Conservation (phyloP, 2,113 vertebrate genomes). For the Phalacrocorax pelagicus region DNA sequence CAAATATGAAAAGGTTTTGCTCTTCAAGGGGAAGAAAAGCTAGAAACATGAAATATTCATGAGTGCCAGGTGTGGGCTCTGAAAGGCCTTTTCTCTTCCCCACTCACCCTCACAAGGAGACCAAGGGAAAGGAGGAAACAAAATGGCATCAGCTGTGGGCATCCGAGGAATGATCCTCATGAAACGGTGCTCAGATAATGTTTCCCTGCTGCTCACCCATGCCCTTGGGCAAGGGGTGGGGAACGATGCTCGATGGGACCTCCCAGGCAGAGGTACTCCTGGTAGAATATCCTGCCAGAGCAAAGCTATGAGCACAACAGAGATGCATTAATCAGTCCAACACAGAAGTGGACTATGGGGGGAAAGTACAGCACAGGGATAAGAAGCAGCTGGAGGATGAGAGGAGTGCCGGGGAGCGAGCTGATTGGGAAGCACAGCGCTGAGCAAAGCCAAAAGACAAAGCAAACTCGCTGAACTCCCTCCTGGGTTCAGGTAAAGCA, state of each 20-base stretch:
- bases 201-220: background rate
- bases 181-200: background rate
- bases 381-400: background rate
- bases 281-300: background rate
- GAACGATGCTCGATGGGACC: background rate
- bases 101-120: background rate
- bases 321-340: fast-evolving
- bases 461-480: background rate
- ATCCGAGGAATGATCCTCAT: background rate
- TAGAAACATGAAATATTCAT: conserved; percentile 60
- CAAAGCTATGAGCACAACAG: background rate
- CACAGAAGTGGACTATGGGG: fast-evolving
- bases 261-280: background rate
- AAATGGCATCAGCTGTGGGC: background rate
- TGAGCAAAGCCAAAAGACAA: background rate
- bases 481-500: background rate
- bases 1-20: conserved; percentile 62
- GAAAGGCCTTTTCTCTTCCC: background rate
- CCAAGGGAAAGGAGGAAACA: background rate
- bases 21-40: conserved; percentile 50
- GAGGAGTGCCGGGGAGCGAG: background rate
- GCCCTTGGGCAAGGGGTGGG: background rate
- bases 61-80: conserved; percentile 14
- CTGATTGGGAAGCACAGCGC: background rate
- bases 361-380: background rate